These are phyloP conservation scores for Parnassius orleans DNA, from an alignment of 2,888 invertebrate species.

Conservation along the genomic window DNA sequence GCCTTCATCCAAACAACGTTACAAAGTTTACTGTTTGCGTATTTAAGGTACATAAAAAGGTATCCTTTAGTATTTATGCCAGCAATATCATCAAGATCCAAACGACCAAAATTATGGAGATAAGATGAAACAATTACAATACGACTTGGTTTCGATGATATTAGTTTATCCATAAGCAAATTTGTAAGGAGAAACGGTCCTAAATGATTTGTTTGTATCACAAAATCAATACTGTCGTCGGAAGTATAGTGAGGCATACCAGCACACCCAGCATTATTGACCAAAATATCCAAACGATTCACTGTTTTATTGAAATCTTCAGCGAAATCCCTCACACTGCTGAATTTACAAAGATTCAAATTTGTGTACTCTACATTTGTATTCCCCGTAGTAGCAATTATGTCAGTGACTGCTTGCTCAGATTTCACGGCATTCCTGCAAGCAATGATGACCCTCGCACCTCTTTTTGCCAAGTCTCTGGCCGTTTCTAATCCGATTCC, in stretches of 20 bases:
- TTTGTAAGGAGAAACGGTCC: constrained; percentile 87
- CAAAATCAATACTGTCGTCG: constrained; percentile 82
- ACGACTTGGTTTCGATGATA: constrained; percentile 60
- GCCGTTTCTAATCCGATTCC: constrained; percentile 91
- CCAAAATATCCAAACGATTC: constrained; percentile 79
- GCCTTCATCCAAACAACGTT: constrained; percentile 66
- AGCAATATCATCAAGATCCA: constrained; percentile 57
- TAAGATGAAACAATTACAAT: constrained; percentile 69
- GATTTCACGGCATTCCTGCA: constrained; percentile 87
- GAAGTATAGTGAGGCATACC: constrained; percentile 58
- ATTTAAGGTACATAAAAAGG: constrained; percentile 68
- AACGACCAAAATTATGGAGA: constrained; percentile 63
- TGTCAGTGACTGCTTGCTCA: constrained; percentile 84
- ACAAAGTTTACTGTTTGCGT: constrained; percentile 64
- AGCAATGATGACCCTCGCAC: constrained; percentile 87
- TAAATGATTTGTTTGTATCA: constrained; percentile 85
- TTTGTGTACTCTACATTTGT: constrained; percentile 82
- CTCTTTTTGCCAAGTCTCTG: constrained; percentile 84
- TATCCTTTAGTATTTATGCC: constrained; percentile 43
- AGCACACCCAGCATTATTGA: constrained; percentile 83
- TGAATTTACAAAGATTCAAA: constrained; percentile 75
- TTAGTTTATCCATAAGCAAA: constrained; percentile 76
- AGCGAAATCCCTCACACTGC: constrained; percentile 81
- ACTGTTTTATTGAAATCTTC: constrained; percentile 76
- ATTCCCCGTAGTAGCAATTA: constrained; percentile 85